Evolutionary conservation across 2,113 vertebrate species (phyloP).

Genomic region (Pygoscelis antarcticus): DNA sequence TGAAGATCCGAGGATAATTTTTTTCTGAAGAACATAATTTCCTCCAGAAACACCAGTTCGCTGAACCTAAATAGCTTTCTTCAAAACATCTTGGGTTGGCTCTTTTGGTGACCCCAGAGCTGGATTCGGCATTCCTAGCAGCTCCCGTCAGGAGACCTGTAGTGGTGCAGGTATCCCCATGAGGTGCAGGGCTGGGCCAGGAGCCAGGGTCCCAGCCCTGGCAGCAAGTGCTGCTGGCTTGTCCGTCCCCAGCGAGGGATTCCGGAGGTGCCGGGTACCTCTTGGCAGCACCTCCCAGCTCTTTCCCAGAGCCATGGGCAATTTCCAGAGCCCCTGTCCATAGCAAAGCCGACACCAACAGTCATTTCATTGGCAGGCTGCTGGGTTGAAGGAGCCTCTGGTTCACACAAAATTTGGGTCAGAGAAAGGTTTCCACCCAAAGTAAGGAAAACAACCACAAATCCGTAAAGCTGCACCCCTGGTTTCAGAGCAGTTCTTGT

Average conservation of each 20-base stretch:
- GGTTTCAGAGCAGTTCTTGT: not conserved
- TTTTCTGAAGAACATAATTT: not conserved
- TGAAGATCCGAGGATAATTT: not conserved
- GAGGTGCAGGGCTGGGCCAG: not conserved
- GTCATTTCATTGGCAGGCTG: not conserved
- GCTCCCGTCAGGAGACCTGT: not conserved
- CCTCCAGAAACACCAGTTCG: not conserved
- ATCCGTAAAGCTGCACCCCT: not conserved
- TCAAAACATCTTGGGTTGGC: not conserved
- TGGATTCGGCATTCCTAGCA: rapidly evolving
- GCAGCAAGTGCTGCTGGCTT: not conserved
- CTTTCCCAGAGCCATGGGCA: not conserved
- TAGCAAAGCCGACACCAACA: rapidly evolving
- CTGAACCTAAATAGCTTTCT: not conserved
- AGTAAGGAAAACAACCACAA: not conserved
- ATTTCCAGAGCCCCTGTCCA: not conserved
- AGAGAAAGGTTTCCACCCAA: not conserved
- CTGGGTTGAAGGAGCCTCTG: not conserved
- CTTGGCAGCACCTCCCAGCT: rapidly evolving
- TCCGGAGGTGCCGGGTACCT: rapidly evolving
- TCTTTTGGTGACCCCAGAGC: not conserved
- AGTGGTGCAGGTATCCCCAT: rapidly evolving
- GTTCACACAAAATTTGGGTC: not conserved
- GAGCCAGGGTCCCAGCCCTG: not conserved
- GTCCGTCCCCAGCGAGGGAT: rapidly evolving